phyloP scores from a whole-genome alignment of 2,888 invertebrate species.

The Heliconius ethilla region DNA sequence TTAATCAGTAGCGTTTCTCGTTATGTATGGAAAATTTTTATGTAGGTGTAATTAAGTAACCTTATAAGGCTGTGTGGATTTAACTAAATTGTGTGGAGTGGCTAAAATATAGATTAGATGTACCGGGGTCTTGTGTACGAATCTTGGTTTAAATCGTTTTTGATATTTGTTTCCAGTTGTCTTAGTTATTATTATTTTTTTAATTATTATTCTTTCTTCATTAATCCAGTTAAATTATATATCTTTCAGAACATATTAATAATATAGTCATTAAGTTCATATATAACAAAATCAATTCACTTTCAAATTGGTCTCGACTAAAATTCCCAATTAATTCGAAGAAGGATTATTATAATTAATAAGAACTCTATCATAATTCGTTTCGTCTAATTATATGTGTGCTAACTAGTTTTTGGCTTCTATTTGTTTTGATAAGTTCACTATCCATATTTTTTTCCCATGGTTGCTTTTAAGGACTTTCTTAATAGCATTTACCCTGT shows the following conservation, averaged over 20 bases:
- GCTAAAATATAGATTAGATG: neutral
- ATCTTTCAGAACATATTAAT: neutral
- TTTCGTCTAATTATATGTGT: slow-evolving; percentile 4
- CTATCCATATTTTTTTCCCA: neutral
- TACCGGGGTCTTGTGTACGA: neutral
- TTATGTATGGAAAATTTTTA: slow-evolving; percentile 41
- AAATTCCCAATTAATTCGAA: slow-evolving; percentile 27
- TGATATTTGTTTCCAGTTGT: neutral
- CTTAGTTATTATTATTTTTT: too few relatives aligned
- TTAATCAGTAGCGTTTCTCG: slow-evolving; percentile 35
- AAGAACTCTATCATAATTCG: slow-evolving; percentile 11
- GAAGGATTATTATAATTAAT: slow-evolving; percentile 7
- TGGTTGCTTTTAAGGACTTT: neutral
- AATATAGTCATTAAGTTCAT: slow-evolving; percentile 32
- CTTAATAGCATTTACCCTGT: too few relatives aligned
- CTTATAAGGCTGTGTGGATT: slow-evolving; percentile 28
- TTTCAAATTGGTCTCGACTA: slow-evolving; percentile 33
- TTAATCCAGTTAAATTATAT: neutral
- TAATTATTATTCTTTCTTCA: neutral
- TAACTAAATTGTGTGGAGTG: neutral
- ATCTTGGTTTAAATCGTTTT: neutral
- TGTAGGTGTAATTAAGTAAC: slow-evolving; percentile 42
- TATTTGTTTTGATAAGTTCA: neutral
- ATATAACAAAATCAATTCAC: slow-evolving; percentile 34
- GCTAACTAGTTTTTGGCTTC: slow-evolving; percentile 4